Conservation (phyloP, 2,113 vertebrate species). For the Takifugu bimaculatus region DNA sequence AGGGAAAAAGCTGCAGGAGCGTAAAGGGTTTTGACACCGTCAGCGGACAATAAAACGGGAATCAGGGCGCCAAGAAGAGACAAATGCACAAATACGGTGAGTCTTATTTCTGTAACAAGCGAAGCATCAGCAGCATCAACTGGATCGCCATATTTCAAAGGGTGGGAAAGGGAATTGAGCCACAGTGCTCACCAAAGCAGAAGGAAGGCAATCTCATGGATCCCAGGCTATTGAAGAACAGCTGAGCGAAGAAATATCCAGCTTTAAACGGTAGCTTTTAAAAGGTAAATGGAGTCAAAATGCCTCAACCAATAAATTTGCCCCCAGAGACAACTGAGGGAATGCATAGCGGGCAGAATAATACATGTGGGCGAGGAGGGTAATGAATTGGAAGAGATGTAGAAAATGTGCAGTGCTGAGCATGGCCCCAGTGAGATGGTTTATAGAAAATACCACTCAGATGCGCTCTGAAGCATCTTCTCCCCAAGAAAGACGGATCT, state of each 20-base stretch:
- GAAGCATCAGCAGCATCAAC: neutral
- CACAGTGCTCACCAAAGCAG: slow-evolving; percentile 38
- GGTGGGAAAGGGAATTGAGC: slow-evolving; percentile 12
- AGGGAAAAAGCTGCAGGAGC: too few relatives aligned
- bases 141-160: neutral
- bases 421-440: slow-evolving; percentile 56
- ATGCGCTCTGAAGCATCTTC: slow-evolving; percentile 42
- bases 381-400: slow-evolving; percentile 76
- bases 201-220: slow-evolving; percentile 41
- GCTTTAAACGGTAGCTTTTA: slow-evolving; percentile 71
- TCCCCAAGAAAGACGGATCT: slow-evolving; percentile 21
- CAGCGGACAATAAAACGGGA: too few relatives aligned
- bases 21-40: too few relatives aligned
- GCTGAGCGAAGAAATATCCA: slow-evolving; percentile 51
- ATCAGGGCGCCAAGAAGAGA: neutral
- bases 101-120: neutral
- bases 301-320: slow-evolving; percentile 69
- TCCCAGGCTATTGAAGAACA: slow-evolving; percentile 50
- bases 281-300: slow-evolving; percentile 75
- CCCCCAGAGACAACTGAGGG: slow-evolving; percentile 67
- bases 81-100: neutral
- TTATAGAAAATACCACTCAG: slow-evolving; percentile 41
- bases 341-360: slow-evolving; percentile 67
- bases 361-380: slow-evolving; percentile 65
- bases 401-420: slow-evolving; percentile 56